phyloP scores from a whole-genome alignment of 2,888 invertebrate species.

The Anthoptus insignis region DNA sequence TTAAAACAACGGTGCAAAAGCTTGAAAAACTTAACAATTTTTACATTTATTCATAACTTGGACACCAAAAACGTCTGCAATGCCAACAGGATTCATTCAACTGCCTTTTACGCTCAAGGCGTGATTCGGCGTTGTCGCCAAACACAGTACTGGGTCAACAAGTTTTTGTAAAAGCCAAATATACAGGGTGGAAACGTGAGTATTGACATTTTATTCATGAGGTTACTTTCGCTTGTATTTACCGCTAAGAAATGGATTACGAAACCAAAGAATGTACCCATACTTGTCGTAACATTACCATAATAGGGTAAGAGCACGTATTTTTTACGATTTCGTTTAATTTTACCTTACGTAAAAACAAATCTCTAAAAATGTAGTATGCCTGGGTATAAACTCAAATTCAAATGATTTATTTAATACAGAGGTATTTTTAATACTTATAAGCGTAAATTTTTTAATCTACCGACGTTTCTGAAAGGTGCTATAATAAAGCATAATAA shows the following conservation, averaged over 20 bases:
- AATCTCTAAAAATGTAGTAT: no score
- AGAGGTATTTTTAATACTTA: no score
- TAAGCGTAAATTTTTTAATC: no score
- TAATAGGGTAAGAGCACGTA: neutral
- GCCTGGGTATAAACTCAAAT: no score
- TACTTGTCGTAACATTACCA: conserved; percentile 9
- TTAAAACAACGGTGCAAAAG: neutral
- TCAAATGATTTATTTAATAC: no score
- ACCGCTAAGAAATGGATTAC: conserved; percentile 12
- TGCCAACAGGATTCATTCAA: neutral
- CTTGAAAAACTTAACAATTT: neutral
- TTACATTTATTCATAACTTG: neutral
- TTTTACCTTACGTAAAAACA: neutral
- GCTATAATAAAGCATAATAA: no score
- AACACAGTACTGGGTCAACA: conserved; percentile 56
- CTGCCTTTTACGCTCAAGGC: neutral
- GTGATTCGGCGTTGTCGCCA: conserved; percentile 7
- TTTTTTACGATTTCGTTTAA: neutral
- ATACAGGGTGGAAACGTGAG: conserved; percentile 23
- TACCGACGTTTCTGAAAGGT: no score
- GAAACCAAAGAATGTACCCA: conserved; percentile 17
- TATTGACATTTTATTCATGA: conserved; percentile 44
- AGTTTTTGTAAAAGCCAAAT: conserved; percentile 57
- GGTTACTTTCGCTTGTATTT: conserved; percentile 43
- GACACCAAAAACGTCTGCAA: neutral